Evolutionary conservation across 2,113 vertebrate species (phyloP).

Genomic region (Noturus placidus): DNA sequence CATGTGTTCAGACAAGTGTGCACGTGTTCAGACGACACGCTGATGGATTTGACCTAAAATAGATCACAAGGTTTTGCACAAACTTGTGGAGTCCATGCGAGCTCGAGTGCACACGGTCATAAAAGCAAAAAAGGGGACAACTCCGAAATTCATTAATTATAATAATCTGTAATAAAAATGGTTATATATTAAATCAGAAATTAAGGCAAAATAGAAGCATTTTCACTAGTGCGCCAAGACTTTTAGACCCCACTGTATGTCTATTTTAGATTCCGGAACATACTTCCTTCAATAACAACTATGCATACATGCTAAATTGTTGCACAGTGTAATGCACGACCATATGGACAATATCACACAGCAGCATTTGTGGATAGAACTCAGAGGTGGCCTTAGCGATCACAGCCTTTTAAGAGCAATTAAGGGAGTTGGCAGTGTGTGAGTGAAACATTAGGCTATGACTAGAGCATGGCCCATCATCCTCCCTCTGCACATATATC

Average conservation of each 20-base stretch:
- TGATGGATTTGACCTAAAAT: not conserved
- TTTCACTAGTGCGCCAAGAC: no score
- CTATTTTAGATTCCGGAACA: not conserved
- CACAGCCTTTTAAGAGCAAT: constrained; percentile 42
- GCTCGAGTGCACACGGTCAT: not conserved
- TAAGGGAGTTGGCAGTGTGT: constrained; percentile 54
- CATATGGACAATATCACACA: constrained; percentile 39
- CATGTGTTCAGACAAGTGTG: not conserved
- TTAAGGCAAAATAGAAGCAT: no score
- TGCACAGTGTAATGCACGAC: constrained; percentile 24
- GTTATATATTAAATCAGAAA: no score
- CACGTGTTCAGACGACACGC: not conserved
- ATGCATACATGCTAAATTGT: not conserved
- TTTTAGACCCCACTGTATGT: not conserved
- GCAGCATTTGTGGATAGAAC: constrained; percentile 21
- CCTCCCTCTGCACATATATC: constrained; percentile 15
- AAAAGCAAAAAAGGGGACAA: not conserved
- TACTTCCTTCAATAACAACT: not conserved
- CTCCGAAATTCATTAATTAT: not conserved
- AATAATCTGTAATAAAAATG: no score
- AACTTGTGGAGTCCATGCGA: not conserved
- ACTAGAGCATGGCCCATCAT: constrained; percentile 15
- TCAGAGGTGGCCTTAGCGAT: constrained; percentile 27
- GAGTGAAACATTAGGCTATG: constrained; percentile 38
- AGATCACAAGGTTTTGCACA: not conserved